A percentile compares a stretch with the other conserved stretches of the same genome.
Conservation (phyloP, 2,888 invertebrate species). For the Protonemura montana region DNA sequence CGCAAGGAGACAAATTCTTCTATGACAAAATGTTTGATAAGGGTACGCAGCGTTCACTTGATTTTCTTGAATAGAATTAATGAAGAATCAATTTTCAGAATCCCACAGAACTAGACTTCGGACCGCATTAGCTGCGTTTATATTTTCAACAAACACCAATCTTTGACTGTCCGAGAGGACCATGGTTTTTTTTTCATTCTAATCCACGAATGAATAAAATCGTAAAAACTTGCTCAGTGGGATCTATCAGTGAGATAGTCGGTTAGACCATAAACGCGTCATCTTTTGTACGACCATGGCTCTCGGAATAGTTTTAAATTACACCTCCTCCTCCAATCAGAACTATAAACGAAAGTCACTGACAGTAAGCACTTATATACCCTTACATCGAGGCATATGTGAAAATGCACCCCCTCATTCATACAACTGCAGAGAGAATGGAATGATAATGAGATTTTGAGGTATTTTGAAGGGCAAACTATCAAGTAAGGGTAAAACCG, state of each 20-base stretch:
- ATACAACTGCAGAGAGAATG: constrained; percentile 43
- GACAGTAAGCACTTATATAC: constrained; percentile 35
- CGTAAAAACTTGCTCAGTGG: constrained; percentile 16
- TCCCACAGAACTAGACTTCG: neutral
- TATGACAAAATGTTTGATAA: constrained; percentile 7
- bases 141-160: constrained; percentile 12
- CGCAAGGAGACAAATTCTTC: neutral
- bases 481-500: constrained; percentile 38
- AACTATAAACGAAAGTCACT: neutral
- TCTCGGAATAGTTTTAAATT: constrained; percentile 22
- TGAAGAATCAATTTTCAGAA: neutral
- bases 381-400: neutral
- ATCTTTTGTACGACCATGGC: neutral
- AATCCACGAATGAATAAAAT: constrained; percentile 20
- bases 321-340: constrained; percentile 1
- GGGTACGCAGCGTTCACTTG: neutral
- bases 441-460: constrained; percentile 50
- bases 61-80: constrained; percentile 3
- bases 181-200: neutral
- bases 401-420: constrained; percentile 32
- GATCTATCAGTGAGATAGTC: constrained; percentile 32
- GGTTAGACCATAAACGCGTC: neutral
- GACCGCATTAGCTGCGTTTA: neutral
- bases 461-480: constrained; percentile 47
- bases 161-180: neutral